Base-by-base conservation (phyloP, 2,797 vertebrate species). In the Trematomus bernacchii region DNA sequence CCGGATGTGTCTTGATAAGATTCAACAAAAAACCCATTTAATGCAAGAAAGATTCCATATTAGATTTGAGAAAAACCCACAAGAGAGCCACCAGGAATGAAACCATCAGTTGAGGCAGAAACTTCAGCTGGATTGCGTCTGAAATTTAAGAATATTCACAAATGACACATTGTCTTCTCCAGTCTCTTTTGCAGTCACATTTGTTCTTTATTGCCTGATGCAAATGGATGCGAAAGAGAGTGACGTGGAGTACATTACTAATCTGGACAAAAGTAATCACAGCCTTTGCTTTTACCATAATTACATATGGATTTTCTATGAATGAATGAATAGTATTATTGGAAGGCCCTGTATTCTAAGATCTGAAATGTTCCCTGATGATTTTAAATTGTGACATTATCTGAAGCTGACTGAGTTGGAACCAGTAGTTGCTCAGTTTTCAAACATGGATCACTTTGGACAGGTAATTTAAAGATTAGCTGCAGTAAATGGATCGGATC, bases 291-390 rank as follows among this genome's bases (percentile, higher is more conserved):
- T 85, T 90, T 88, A 88, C 80, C 66, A 83, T 91, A 91, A 94
- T 93, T 89, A 85, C 87, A 83, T 91, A 89, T 91, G 82, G 92
- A 93, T 94, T 93, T 92, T 91, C 73, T 74, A 82, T 90, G 75
- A 89, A 77, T 80, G 46, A 79, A 85, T 80, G 78, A 89, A 84
- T 90, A 87, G 74, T 79, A 79, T 85, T 37, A 86, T 89, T 75
- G 55, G 72, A 76, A 68, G 42, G 70, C 68, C 33, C 72, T 50
- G 23, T 50, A 63, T 65, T 16, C 51, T 53, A 79, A 66, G 33
- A 80, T 77, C 76, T 71, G 4, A 78, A 83, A 74, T 66, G 42
- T 64, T 65, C 82, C 40, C 44, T 44, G 48, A 51, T 75, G 76
- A 77, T 85, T 84, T 73, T 59, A 79, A 84, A 76, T 77, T 58